Percentiles rank a stretch among this genome's conserved stretches.
Evolutionary conservation across 2,113 vertebrate genomes (phyloP).

Genomic region (Megatriorchis doriae): DNA sequence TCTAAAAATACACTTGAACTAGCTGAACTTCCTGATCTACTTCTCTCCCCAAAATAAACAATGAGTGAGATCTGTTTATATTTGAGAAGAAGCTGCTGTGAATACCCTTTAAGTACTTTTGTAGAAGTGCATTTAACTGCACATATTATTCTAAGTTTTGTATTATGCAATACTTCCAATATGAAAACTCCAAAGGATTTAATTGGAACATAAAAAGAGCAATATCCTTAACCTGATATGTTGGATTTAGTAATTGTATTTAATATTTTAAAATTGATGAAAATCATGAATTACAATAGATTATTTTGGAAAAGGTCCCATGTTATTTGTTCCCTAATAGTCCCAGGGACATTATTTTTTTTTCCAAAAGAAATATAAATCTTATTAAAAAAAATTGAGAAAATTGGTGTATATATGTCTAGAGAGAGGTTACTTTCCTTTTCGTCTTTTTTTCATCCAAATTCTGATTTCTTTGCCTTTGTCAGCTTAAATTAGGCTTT

Average conservation of each 20-base stretch:
- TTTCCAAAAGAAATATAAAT: conserved; percentile 11
- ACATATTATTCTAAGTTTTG: background rate
- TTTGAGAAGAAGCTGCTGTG: background rate
- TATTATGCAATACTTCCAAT: background rate
- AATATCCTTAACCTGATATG: background rate
- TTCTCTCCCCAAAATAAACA: conserved; percentile 38
- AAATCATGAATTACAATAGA: background rate
- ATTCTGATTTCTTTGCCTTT: conserved; percentile 13
- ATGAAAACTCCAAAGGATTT: background rate
- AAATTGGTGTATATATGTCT: background rate
- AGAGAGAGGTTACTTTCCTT: background rate
- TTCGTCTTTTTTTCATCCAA: background rate
- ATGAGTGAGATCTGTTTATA: background rate
- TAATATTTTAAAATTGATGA: background rate
- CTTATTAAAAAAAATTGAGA: background rate
- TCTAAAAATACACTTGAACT: conserved; percentile 3
- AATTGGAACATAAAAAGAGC: background rate
- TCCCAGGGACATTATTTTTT: background rate
- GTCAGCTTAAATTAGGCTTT: conserved; percentile 18
- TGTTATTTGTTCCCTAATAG: conserved; percentile 21
- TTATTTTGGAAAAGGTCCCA: conserved; percentile 1
- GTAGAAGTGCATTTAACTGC: background rate
- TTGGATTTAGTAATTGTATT: background rate
- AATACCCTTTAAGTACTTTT: background rate
- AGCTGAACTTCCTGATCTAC: conserved; percentile 42